Percentiles rank a stretch among this genome's conserved stretches.
phyloP scores from a whole-genome alignment of 2,797 vertebrate species.

The Intellagama lesueurii region DNA sequence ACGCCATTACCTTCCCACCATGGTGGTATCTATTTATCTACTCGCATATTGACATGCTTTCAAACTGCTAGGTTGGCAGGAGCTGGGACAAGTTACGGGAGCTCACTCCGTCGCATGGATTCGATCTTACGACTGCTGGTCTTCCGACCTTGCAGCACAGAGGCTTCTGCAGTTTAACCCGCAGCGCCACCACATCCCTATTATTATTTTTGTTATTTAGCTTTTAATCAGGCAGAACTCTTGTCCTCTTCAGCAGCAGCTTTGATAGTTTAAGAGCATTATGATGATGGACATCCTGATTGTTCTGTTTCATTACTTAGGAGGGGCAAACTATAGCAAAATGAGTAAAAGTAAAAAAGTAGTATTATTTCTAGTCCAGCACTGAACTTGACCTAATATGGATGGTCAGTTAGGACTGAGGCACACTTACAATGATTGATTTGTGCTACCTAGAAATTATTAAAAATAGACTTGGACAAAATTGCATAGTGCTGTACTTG shows the following conservation, averaged over 20 bases:
- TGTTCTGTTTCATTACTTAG: background rate
- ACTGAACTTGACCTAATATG: background rate
- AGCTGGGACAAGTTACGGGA: too few species aligned
- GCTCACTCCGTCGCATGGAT: too few species aligned
- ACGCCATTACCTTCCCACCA: too few species aligned
- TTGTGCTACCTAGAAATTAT: background rate
- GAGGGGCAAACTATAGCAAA: background rate
- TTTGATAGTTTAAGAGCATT: background rate
- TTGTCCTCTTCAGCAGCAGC: background rate
- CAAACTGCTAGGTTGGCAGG: too few species aligned
- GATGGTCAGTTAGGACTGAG: background rate
- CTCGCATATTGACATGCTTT: too few species aligned
- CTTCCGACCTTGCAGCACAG: too few species aligned
- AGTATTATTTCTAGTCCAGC: background rate
- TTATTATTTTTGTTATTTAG: background rate
- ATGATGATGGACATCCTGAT: background rate
- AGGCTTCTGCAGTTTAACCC: too few species aligned
- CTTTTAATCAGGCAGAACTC: conserved; percentile 1
- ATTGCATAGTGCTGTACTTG: too few species aligned
- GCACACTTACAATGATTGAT: background rate
- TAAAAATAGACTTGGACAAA: background rate
- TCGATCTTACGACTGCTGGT: too few species aligned
- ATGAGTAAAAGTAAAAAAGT: background rate
- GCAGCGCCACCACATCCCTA: background rate
- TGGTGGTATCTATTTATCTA: too few species aligned